These are phyloP conservation scores for Eptatretus atami DNA, from an alignment of 2,797 vertebrate genomes.

Conservation along the genomic window DNA sequence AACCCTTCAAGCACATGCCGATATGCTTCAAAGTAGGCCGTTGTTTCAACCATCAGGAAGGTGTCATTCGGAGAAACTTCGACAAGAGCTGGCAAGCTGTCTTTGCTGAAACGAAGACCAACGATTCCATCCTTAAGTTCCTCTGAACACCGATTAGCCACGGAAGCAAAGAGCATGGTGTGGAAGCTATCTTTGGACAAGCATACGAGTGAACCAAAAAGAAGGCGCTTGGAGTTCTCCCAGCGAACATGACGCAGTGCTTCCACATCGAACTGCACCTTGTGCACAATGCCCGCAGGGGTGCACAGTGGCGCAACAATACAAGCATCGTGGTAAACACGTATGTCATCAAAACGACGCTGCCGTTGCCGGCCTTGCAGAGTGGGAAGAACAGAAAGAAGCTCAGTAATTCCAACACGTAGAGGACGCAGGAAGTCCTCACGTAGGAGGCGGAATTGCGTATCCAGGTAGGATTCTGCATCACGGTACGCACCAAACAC, in stretches of 20 bases:
- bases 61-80: conserved; percentile 21
- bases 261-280: conserved; percentile 32
- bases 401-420: conserved; percentile 40
- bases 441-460: conserved; percentile 54
- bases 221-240: conserved; percentile 54
- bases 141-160: conserved; percentile 28
- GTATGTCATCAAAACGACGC: conserved; percentile 42
- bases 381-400: conserved; percentile 15
- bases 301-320: conserved; percentile 31
- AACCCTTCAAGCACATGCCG: conserved; percentile 51
- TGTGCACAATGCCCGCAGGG: conserved; percentile 26
- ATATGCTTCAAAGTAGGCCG: conserved; percentile 77
- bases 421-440: conserved; percentile 68
- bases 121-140: conserved; percentile 24
- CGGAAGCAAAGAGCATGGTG: conserved; percentile 49
- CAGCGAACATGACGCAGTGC: conserved; percentile 44
- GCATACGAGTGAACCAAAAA: conserved; percentile 62
- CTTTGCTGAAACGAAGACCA: conserved; percentile 29
- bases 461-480: conserved; percentile 42
- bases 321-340: conserved; percentile 33
- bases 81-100: conserved; percentile 25
- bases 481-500: conserved; percentile 26
- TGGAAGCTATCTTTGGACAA: conserved; percentile 56
- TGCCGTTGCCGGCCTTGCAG: conserved; percentile 16
- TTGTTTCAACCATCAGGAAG: conserved; percentile 72